Percentiles rank a stretch among this genome's conserved stretches.
phyloP scores from a whole-genome alignment of 37 sponge, comb jelly and placozoan genomes.

The Cliona cf. orientalis region DNA sequence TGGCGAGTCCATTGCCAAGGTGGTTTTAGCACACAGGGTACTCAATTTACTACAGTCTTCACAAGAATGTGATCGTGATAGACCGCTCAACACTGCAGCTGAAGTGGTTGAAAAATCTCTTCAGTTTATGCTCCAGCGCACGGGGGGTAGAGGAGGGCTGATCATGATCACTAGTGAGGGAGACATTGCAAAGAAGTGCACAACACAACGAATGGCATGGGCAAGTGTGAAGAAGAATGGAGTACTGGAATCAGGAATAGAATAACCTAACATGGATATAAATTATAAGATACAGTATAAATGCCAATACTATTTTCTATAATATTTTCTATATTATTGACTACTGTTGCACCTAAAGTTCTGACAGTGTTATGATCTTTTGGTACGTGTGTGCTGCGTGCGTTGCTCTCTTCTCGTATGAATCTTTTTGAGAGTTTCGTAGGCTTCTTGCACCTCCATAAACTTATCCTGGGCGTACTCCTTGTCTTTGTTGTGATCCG shows the following conservation, averaged over 20 bases:
- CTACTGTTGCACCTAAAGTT: background rate
- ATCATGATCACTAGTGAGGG: constrained; percentile 64
- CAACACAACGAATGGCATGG: constrained; percentile 76
- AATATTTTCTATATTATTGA: background rate
- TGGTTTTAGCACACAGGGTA: constrained; percentile 54
- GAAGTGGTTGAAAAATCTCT: constrained; percentile 54
- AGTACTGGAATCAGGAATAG: constrained; percentile 15
- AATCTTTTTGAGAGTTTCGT: constrained; percentile 63
- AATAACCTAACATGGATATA: too few species aligned
- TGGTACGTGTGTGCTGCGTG: background rate
- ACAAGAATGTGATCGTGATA: constrained; percentile 2
- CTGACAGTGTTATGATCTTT: background rate
- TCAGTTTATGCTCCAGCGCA: constrained; percentile 59
- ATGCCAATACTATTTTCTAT: too few species aligned
- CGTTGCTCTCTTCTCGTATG: constrained; percentile 27
- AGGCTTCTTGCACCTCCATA: constrained; percentile 82
- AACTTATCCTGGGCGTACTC: constrained; percentile 64
- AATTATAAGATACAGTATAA: too few species aligned
- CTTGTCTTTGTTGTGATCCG: constrained; percentile 67
- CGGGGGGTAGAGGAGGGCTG: constrained; percentile 69
- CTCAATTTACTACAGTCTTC: constrained; percentile 13
- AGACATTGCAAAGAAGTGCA: constrained; percentile 50
- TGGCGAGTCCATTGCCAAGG: constrained; percentile 79
- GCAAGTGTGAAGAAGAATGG: constrained; percentile 61
- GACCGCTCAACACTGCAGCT: too few species aligned